These are phyloP conservation scores for Nemurella pictetii DNA, from an alignment of 2,888 invertebrate genomes.

Conservation along the genomic window DNA sequence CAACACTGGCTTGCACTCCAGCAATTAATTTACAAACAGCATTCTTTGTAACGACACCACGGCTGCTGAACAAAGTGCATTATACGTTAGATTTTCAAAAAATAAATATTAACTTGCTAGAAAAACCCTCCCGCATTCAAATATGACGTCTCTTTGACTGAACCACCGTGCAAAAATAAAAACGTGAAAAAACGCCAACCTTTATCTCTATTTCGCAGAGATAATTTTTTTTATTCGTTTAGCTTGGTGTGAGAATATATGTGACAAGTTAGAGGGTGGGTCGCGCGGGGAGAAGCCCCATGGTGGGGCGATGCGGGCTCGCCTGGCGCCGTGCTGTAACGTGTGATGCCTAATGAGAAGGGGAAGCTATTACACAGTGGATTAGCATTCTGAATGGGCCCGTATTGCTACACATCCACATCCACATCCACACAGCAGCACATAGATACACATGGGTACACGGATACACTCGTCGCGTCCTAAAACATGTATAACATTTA, in stretches of 20 bases:
- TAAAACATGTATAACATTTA: neutral
- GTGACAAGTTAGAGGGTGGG: conserved; percentile 25
- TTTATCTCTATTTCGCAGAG: conserved; percentile 16
- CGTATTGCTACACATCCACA: neutral
- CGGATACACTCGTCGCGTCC: no score
- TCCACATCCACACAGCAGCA: neutral
- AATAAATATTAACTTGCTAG: neutral
- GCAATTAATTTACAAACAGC: neutral
- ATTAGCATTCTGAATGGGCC: conserved; percentile 31
- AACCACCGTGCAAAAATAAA: neutral
- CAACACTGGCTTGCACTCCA: neutral
- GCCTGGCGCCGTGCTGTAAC: neutral
- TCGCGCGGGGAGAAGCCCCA: no score
- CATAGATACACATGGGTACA: no score
- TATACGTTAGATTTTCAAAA: neutral
- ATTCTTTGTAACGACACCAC: neutral
- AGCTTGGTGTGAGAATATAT: conserved; percentile 27
- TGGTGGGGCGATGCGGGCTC: neutral
- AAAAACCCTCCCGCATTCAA: neutral
- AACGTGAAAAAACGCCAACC: neutral
- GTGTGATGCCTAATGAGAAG: conserved; percentile 24
- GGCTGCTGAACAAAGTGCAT: neutral
- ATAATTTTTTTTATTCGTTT: conserved; percentile 20
- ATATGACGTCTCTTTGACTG: neutral
- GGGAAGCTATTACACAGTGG: conserved; percentile 25